Evolutionary conservation across 1,140 invertebrate genomes (phyloP), one percentile per base, ranked within the genome.

Genomic region (Macrotrachela quadricornifera): DNA sequence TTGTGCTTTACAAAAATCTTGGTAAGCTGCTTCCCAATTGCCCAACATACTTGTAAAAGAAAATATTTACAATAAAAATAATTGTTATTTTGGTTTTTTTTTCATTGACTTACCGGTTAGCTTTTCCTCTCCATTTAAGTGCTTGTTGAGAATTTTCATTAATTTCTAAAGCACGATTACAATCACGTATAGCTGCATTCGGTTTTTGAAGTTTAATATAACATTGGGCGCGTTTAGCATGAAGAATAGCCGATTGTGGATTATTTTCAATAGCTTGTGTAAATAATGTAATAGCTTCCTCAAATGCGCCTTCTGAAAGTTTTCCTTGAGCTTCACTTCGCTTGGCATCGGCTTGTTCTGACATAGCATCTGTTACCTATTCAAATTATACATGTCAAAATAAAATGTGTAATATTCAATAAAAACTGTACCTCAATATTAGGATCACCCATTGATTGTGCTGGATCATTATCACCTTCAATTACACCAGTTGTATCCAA

Each of bases 41-140:
- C 85, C 87, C 37, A 92, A 67, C 54, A 91, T 69, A 58, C 85
- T 80, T 60, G 61, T 59, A 57, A 45, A 17, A 41, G 51, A 52
- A 48, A 16, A 43, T 17, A 36, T 21, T 3, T 30, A 30, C 2
- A 30, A 30, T 4, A 30, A 2, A 8, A 30, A 18, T 8, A 4
- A 15, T 9, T 18, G 2, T 38, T 3, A 8, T 3, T 15, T 6
- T 12, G 15, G 1, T 49, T 15, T 13, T n/a, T 15, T 6, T 58
- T 45, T 43, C n/a, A n/a, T n/a, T n/a, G n/a, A n/a, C n/a, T 51
- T 55, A 75, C 74, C 71, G 67, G 58, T 83, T 74, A 17, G 85
- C 84, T 54, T 84, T 75, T 49, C 87, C 87, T 58, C 87, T 74
- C 68, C 84, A 88, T 69, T 91, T 92, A 66, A 84, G 85, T 13